Base-by-base conservation (phyloP, 1,140 invertebrate genomes). In the Caenorhabditis latens region DNA sequence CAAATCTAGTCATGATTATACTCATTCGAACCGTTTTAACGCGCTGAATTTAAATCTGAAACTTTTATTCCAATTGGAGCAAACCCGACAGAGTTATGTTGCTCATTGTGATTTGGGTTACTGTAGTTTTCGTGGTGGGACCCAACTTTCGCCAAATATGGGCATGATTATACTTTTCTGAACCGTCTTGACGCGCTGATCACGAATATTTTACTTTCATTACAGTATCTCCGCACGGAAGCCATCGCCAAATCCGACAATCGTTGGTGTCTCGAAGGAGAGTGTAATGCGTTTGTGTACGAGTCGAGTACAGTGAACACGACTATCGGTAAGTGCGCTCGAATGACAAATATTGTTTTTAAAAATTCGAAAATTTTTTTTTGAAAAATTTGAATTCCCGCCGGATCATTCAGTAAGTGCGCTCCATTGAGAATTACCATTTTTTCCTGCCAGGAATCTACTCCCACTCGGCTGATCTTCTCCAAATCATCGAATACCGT, bases 401-500 rank as follows among this genome's bases (percentile, higher is more conserved):
- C 16, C 50, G 9, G 5, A 53, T 13, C 9, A 53, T 0, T 16
- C 50, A 0, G 57, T 19, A 58, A 63, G 14, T 32, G 61, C 61
- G 61, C 61, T 63, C 61, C 61, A 63, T 9, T 19, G 42, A 67
- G 8, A 58, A 61, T 24, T 32, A 82, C 50, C 50, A 9, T 13
- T 16, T 16, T 43, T 43, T 46, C 11, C 5, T 83, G n/a, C 14
- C n/a, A 84, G 83, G 83, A 58, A 40, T 84, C 58, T 84, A 84
- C 55, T 84, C 83, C 21, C 58, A 84, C 43, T 13, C 83, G 14
- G 83, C 83, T n/a, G 83, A 84, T 40, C 58, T 84, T n/a, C 58
- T 84, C 8, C 55, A 61, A 84, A 63, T 63, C 7, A 61, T 84
- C 42, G 83, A 84, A 61, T 84, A 61, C 19, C 55, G 83, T n/a